Evolutionary conservation across 2,797 vertebrate species (phyloP).

Genomic region (Hapalemur alaotrensis): DNA sequence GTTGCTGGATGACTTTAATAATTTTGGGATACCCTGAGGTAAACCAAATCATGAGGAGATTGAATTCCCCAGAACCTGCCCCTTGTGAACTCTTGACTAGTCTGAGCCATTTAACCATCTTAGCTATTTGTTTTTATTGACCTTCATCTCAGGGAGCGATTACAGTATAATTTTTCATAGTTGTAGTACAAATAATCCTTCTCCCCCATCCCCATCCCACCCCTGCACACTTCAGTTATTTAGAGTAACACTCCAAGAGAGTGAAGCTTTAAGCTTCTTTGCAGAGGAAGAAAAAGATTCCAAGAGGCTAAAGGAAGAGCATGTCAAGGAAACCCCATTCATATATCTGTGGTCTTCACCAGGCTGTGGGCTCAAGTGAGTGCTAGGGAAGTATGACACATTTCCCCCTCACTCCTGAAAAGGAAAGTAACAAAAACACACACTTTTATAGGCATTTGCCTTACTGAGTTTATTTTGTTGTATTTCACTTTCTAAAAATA

Average conservation of each 20-base stretch:
- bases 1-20: slow-evolving; percentile 26
- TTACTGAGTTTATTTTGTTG: background rate
- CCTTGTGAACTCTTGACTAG: background rate
- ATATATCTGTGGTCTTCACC: background rate
- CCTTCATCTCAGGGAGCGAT: background rate
- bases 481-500: background rate
- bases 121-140: background rate
- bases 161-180: slow-evolving; percentile 1
- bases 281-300: background rate
- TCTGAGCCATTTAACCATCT: background rate
- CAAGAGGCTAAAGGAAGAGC: background rate
- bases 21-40: background rate
- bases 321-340: background rate
- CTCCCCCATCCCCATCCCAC: background rate
- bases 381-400: background rate
- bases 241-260: slow-evolving; percentile 10
- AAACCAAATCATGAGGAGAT: slow-evolving; percentile 19
- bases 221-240: background rate
- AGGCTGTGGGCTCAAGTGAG: background rate
- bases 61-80: background rate
- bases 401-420: background rate
- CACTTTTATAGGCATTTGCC: background rate
- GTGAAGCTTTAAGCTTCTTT: background rate
- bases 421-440: background rate
- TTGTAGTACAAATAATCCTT: background rate